Evolutionary conservation across 2,113 vertebrate species (phyloP).

Genomic region (Pavo muticus): DNA sequence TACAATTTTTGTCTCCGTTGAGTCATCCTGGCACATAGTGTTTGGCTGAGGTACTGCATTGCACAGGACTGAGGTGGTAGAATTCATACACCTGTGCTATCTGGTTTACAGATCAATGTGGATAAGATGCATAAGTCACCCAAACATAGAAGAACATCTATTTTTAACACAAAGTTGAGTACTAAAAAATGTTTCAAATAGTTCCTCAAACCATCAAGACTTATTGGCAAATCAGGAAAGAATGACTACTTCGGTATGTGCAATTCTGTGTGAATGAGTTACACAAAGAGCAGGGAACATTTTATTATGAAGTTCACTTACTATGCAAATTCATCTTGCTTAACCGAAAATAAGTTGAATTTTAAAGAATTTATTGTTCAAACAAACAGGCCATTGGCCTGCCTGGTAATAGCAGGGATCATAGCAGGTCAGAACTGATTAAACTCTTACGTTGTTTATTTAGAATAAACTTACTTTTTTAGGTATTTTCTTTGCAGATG

Average conservation of each 20-base stretch:
- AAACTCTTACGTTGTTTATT: not conserved
- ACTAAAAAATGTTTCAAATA: not conserved
- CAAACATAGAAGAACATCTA: not conserved
- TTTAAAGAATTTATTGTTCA: not conserved
- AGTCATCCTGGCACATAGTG: not conserved
- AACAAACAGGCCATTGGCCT: not conserved
- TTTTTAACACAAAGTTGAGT: not conserved
- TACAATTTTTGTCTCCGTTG: not conserved
- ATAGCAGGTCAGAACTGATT: not conserved
- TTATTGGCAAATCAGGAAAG: not conserved
- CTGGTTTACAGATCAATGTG: not conserved
- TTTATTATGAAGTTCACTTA: not conserved
- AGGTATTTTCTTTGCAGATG: conserved; percentile 40
- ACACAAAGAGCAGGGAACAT: not conserved
- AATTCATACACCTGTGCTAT: not conserved
- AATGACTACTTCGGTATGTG: not conserved
- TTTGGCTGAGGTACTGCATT: not conserved
- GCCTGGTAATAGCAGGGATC: not conserved
- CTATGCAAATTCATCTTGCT: not conserved
- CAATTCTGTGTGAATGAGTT: not conserved
- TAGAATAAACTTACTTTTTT: conserved; percentile 62
- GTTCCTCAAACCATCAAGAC: not conserved
- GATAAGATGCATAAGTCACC: not conserved
- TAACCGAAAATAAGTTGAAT: not conserved
- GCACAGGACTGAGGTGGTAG: not conserved